Percentiles rank a stretch among this genome's conserved stretches.
Conservation (phyloP, 2,113 vertebrate species). For the Chionis minor region DNA sequence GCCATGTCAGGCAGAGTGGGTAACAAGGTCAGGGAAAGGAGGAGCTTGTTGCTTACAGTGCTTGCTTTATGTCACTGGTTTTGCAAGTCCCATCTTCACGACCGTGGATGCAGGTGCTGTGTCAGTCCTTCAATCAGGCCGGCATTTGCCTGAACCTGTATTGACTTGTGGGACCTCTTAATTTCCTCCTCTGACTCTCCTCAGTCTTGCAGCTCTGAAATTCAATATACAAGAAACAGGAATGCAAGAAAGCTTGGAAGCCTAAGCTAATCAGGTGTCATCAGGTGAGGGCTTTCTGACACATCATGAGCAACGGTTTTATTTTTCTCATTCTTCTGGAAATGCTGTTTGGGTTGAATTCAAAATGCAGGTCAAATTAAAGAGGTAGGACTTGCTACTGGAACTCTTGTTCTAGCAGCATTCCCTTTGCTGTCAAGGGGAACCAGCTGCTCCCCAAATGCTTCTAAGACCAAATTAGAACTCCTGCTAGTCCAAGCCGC, state of each 20-base stretch:
- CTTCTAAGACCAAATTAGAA: background rate
- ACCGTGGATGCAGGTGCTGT: background rate
- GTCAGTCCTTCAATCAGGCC: background rate
- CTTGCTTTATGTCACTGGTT: background rate
- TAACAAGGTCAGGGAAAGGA: background rate
- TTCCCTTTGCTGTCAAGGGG: background rate
- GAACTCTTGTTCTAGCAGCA: background rate
- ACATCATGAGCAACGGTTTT: background rate
- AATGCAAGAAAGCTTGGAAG: constrained; percentile 7
- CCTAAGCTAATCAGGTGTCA: background rate
- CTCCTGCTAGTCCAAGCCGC: background rate
- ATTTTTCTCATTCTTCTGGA: background rate
- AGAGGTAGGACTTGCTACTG: background rate
- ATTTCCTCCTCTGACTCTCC: constrained; percentile 27
- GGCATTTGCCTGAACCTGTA: constrained; percentile 9
- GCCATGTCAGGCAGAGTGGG: background rate
- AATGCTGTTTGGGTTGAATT: background rate
- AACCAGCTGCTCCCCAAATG: background rate
- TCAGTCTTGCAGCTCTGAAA: background rate
- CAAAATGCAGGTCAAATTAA: background rate
- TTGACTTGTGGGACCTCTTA: constrained; percentile 13
- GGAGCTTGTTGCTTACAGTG: background rate
- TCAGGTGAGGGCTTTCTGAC: background rate
- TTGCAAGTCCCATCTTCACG: background rate
- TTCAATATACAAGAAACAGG: background rate